Percentiles rank a stretch among this genome's conserved stretches.
phyloP scores from a whole-genome alignment of 2,888 invertebrate species.

The Synanthedon vespiformis region DNA sequence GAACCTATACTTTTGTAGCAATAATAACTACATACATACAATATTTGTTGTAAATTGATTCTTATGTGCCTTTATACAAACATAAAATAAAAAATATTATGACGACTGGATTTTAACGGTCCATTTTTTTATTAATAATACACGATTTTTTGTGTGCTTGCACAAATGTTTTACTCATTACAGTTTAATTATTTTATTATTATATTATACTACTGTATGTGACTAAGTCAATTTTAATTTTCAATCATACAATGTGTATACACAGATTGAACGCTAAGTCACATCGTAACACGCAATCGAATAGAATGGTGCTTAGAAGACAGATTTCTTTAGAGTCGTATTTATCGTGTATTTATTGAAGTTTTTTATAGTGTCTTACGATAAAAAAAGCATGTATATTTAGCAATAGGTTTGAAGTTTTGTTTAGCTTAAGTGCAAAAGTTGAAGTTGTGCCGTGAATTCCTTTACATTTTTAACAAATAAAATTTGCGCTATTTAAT shows the following conservation, averaged over 20 bases:
- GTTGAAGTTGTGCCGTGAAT: not conserved
- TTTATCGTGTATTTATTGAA: conserved; percentile 48
- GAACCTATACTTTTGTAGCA: no score
- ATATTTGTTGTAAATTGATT: conserved; percentile 47
- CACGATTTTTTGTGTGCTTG: conserved; percentile 53
- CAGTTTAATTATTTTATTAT: conserved; percentile 34
- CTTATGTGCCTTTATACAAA: conserved; percentile 62
- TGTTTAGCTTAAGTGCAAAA: conserved; percentile 2
- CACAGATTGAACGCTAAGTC: conserved; percentile 54
- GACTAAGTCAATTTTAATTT: conserved; percentile 56
- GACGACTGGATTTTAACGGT: conserved; percentile 57
- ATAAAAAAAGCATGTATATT: conserved; percentile 8
- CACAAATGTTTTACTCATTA: conserved; percentile 58
- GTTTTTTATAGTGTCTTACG: not conserved
- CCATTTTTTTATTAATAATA: conserved; percentile 39
- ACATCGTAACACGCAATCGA: conserved; percentile 56
- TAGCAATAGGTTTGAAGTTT: conserved; percentile 36
- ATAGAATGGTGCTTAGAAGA: conserved; percentile 69
- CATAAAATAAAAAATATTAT: conserved; percentile 10
- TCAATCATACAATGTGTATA: conserved; percentile 34
- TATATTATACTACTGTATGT: conserved; percentile 34
- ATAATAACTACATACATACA: no score
- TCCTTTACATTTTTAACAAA: not conserved
- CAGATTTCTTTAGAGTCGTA: conserved; percentile 38
- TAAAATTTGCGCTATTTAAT: not conserved